These are phyloP conservation scores for Panurus biarmicus DNA, from an alignment of 2,113 vertebrate species.

Conservation along the genomic window DNA sequence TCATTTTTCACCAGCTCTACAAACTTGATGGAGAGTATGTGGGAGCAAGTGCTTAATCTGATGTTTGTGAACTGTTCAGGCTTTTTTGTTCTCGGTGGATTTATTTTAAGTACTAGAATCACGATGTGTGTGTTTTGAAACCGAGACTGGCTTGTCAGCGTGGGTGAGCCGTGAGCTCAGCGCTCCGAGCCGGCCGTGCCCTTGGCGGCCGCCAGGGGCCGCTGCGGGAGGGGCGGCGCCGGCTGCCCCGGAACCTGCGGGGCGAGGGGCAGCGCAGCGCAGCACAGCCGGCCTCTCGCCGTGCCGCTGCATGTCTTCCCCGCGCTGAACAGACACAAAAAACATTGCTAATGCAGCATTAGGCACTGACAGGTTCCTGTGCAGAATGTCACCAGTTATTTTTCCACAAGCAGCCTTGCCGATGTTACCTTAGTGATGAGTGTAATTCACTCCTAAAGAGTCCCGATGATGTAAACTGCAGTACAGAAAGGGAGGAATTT, in stretches of 20 bases:
- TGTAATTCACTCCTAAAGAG: not conserved
- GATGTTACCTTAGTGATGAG: not conserved
- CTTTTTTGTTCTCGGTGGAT: not conserved
- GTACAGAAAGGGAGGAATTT: not conserved
- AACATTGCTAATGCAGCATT: accelerated
- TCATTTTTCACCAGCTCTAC: not conserved
- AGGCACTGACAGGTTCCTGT: accelerated
- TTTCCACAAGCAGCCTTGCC: not conserved
- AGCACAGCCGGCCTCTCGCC: accelerated
- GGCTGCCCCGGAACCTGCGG: accelerated
- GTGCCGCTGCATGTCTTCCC: accelerated
- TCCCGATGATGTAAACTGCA: not conserved
- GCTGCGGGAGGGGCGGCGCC: not conserved
- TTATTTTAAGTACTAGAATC: not conserved
- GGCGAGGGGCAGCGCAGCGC: accelerated
- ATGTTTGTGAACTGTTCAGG: not conserved
- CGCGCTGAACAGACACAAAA: accelerated
- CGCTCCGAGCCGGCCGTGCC: not conserved
- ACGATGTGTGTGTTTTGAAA: not conserved
- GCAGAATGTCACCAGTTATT: not conserved
- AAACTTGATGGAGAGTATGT: too few relatives aligned
- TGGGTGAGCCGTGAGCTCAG: accelerated
- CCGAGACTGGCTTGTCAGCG: accelerated
- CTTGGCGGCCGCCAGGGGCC: not conserved
- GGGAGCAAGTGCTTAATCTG: too few relatives aligned